Evolutionary conservation across 2,113 vertebrate species (phyloP).

Genomic region (Morphnarchus princeps): DNA sequence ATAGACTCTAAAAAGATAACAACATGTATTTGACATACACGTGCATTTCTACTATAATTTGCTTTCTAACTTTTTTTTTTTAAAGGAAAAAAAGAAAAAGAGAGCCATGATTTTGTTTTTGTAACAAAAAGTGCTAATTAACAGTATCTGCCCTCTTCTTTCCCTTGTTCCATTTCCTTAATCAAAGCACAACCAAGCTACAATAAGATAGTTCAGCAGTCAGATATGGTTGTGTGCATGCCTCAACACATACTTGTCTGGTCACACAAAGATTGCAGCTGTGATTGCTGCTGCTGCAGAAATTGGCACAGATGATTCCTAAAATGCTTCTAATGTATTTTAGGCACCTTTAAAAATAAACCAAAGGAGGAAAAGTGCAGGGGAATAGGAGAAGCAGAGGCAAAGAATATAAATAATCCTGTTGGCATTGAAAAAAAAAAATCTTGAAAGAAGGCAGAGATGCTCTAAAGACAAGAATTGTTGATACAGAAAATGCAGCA

Average conservation of each 20-base stretch:
- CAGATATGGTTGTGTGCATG: background rate
- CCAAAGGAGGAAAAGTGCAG: background rate
- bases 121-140: background rate
- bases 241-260: background rate
- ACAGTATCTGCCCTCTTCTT: background rate
- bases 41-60: background rate
- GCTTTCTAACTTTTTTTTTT: background rate
- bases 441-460: background rate
- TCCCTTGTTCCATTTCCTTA: background rate
- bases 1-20: background rate
- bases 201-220: background rate
- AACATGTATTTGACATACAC: background rate
- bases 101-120: background rate
- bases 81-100: background rate
- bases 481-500: background rate
- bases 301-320: background rate
- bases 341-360: background rate
- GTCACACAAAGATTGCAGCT: background rate
- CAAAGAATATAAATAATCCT: background rate
- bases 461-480: background rate
- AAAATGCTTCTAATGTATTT: background rate
- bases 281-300: background rate
- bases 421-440: background rate
- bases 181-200: background rate
- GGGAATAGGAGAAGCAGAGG: background rate